Conservation (phyloP, 2,797 vertebrate genomes). For the Trachops cirrhosus region DNA sequence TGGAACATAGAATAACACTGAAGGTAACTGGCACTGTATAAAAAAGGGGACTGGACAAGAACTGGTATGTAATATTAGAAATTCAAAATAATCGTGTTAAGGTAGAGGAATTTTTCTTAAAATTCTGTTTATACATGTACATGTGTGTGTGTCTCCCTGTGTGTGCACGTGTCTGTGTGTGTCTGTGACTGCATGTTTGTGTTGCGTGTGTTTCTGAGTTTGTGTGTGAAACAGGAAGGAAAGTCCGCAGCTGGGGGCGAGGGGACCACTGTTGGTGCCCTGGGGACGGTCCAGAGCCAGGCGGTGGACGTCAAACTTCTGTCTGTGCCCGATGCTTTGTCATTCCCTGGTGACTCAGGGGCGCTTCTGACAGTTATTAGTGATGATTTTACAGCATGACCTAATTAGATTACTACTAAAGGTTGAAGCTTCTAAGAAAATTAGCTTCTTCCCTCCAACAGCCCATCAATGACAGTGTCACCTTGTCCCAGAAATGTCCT, state of each 20-base stretch:
- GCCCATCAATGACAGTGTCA: conserved; percentile 75
- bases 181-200: background rate
- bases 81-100: background rate
- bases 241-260: too few relatives aligned
- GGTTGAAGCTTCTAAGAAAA: conserved; percentile 58
- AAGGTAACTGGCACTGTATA: background rate
- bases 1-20: background rate
- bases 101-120: background rate
- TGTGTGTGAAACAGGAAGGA: fast-evolving
- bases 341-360: conserved; percentile 80
- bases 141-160: background rate
- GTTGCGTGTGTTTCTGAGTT: background rate
- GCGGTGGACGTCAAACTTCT: background rate
- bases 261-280: background rate
- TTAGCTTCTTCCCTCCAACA: conserved; percentile 75
- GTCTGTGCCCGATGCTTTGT: conserved; percentile 16
- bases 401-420: conserved; percentile 77
- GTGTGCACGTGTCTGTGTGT: fast-evolving
- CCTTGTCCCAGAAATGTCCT: conserved; percentile 69
- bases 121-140: background rate
- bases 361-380: conserved; percentile 58
- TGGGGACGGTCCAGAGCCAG: background rate
- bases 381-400: conserved; percentile 73
- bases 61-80: too few relatives aligned
- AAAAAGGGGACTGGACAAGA: background rate